These are phyloP conservation scores for Odontophorus gujanensis DNA, from an alignment of 2,113 vertebrate species.

Conservation along the genomic window DNA sequence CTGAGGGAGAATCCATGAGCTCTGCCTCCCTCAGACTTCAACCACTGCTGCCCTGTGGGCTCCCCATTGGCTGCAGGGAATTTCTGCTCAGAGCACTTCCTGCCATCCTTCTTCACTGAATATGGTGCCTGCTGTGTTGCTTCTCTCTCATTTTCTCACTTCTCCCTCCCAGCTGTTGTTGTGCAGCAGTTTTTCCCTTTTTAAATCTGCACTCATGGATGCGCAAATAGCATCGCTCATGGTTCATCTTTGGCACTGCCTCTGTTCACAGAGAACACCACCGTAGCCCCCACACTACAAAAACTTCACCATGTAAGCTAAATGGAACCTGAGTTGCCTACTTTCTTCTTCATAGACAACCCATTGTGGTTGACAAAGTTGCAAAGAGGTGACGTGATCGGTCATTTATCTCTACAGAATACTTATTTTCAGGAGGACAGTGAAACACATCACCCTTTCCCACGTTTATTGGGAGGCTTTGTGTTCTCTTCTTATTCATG, in stretches of 20 bases:
- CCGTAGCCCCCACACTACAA: background rate
- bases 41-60: too few relatives aligned
- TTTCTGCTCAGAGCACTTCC: background rate
- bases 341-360: background rate
- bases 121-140: background rate
- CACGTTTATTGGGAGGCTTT: background rate
- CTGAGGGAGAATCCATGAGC: background rate
- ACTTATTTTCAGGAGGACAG: background rate
- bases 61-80: background rate
- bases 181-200: background rate
- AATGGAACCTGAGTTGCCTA: rapidly evolving
- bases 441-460: background rate
- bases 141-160: background rate
- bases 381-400: background rate
- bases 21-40: too few relatives aligned
- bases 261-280: background rate
- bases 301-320: background rate
- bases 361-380: background rate
- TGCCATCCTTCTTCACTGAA: background rate
- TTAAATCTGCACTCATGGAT: background rate
- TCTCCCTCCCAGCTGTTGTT: background rate
- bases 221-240: too few relatives aligned
- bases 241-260: too few relatives aligned
- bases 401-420: background rate
- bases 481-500: background rate